A percentile compares a stretch with the other conserved stretches of the same genome.
phyloP scores from a whole-genome alignment of 2,797 vertebrate species.

The Morus bassanus region DNA sequence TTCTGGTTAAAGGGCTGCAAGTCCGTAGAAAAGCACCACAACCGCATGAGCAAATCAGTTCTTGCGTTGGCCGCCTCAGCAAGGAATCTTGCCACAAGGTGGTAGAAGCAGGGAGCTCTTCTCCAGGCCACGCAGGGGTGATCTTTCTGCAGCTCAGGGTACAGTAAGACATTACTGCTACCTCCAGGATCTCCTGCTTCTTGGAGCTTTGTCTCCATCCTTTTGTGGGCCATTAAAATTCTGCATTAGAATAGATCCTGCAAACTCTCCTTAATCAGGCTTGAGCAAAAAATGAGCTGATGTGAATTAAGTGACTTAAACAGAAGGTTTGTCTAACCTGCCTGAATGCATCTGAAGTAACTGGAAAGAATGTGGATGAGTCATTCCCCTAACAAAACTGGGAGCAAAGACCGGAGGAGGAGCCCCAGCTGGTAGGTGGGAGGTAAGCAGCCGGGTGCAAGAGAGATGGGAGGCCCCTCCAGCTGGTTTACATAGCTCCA shows the following conservation, averaged over 20 bases:
- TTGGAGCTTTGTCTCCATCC: background rate
- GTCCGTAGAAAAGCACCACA: background rate
- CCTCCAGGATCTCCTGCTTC: background rate
- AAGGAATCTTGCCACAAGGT: background rate
- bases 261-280: background rate
- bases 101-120: background rate
- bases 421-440: constrained; percentile 37
- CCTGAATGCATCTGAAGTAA: background rate
- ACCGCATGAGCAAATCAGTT: accelerated
- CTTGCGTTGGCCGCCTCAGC: background rate
- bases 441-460: background rate
- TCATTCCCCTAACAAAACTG: background rate
- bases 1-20: background rate
- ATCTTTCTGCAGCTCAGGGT: background rate
- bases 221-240: background rate
- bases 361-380: background rate
- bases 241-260: background rate
- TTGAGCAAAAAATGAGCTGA: background rate
- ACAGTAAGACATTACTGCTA: background rate
- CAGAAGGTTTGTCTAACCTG: background rate
- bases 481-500: background rate
- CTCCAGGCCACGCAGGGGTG: background rate
- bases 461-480: background rate
- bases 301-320: background rate
- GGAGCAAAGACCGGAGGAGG: background rate